Conservation (phyloP, 2,888 invertebrate species). For the Spilosoma lubricipeda region DNA sequence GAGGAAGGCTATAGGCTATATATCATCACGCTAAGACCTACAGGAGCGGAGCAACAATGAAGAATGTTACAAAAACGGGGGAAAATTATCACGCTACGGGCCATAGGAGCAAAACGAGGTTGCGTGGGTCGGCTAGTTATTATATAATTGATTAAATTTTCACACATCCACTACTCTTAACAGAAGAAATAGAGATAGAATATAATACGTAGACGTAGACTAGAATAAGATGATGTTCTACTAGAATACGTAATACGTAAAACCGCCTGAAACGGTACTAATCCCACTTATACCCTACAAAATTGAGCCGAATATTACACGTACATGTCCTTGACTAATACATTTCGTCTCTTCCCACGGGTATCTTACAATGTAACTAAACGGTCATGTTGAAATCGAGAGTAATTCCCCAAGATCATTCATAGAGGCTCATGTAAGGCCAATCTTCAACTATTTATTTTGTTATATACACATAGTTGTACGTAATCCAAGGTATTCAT, state of each 20-base stretch:
- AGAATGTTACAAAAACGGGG: too few species aligned
- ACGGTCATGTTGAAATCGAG: slow-evolving; percentile 14
- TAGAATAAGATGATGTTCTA: too few species aligned
- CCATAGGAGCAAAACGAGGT: too few species aligned
- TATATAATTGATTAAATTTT: too few species aligned
- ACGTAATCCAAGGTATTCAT: not conserved
- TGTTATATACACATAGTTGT: not conserved
- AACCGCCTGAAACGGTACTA: not conserved
- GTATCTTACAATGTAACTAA: slow-evolving; percentile 8
- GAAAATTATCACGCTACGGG: too few species aligned
- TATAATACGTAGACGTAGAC: too few species aligned
- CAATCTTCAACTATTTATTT: not conserved
- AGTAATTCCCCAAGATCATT: slow-evolving; percentile 1
- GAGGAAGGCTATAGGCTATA: too few species aligned
- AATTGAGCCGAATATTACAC: not conserved
- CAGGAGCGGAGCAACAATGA: too few species aligned
- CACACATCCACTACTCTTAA: too few species aligned
- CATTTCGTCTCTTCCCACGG: slow-evolving; percentile 1
- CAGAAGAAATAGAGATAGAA: too few species aligned
- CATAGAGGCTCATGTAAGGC: not conserved
- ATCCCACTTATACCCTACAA: not conserved
- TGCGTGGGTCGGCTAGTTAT: too few species aligned
- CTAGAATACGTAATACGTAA: not conserved
- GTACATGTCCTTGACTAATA: not conserved
- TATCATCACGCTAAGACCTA: too few species aligned